Conservation (phyloP, 2,797 vertebrate genomes). For the Borostomias antarcticus region DNA sequence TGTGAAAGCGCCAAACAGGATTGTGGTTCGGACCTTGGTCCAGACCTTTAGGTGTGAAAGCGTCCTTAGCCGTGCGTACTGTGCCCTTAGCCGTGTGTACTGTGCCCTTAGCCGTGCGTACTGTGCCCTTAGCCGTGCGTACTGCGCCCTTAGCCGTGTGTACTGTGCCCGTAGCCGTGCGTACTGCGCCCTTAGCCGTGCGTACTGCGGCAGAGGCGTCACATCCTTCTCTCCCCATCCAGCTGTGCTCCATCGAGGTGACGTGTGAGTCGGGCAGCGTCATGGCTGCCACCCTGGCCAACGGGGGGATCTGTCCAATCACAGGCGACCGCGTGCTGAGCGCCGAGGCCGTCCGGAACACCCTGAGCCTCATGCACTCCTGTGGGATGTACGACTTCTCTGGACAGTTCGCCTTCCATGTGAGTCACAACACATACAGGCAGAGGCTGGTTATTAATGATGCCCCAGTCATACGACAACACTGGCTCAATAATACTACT, state of each 20-base stretch:
- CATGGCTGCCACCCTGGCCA: constrained; percentile 89
- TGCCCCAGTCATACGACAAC: not conserved
- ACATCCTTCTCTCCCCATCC: not conserved
- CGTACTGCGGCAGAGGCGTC: not conserved
- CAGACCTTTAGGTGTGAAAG: no score
- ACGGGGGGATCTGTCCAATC: constrained; percentile 90
- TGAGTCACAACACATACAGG: constrained; percentile 60
- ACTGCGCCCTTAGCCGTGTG: no score
- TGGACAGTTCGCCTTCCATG: constrained; percentile 89
- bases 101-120: no score
- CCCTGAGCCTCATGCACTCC: constrained; percentile 91
- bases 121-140: no score
- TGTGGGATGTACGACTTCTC: constrained; percentile 95
- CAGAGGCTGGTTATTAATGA: not conserved
- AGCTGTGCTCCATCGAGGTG: constrained; percentile 90
- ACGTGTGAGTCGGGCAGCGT: constrained; percentile 88
- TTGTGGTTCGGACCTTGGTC: no score
- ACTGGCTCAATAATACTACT: not conserved
- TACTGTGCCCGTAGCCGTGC: no score
- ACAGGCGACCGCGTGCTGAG: constrained; percentile 86
- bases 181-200: no score
- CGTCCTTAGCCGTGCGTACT: no score
- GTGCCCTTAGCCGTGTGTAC: no score
- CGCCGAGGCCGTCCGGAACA: constrained; percentile 87
- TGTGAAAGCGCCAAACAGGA: no score